Evolutionary conservation across 2,797 vertebrate species (phyloP).

Genomic region (Sciurus carolinensis): DNA sequence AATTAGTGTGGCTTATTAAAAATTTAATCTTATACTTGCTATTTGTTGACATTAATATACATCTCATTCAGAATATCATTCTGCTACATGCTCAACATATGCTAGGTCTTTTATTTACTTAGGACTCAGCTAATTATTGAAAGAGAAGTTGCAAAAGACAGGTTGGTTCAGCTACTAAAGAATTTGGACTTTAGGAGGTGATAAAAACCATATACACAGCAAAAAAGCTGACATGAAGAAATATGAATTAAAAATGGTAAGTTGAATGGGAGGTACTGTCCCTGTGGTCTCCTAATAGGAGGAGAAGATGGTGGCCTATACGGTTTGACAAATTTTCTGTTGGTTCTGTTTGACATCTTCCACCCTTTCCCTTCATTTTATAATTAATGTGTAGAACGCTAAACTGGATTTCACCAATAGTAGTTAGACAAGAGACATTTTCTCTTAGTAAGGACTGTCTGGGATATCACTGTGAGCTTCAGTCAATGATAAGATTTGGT

Average conservation of each 20-base stretch:
- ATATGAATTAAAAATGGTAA: not conserved
- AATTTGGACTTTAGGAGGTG: not conserved
- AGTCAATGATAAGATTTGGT: not conserved
- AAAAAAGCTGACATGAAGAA: not conserved
- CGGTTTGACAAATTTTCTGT: not conserved
- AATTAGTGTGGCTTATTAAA: conserved; percentile 2
- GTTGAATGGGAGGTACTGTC: not conserved
- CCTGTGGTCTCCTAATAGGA: not conserved
- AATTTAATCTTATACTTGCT: not conserved
- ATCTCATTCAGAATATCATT: not conserved
- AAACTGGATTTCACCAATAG: conserved; percentile 23
- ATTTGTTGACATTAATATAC: conserved; percentile 16
- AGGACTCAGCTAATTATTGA: not conserved
- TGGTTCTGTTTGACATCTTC: not conserved
- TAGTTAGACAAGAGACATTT: not conserved
- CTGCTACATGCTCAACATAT: not conserved
- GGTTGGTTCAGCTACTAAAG: not conserved
- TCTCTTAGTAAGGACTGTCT: conserved; percentile 10
- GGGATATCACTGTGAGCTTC: not conserved
- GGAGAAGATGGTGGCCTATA: not conserved
- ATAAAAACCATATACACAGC: not conserved
- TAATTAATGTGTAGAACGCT: conserved; percentile 5
- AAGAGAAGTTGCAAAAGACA: not conserved
- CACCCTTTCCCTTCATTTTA: conserved; percentile 32
- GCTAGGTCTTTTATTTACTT: not conserved